phyloP scores from a whole-genome alignment of 2,113 vertebrate genomes.

The Collichthys lucidus region DNA sequence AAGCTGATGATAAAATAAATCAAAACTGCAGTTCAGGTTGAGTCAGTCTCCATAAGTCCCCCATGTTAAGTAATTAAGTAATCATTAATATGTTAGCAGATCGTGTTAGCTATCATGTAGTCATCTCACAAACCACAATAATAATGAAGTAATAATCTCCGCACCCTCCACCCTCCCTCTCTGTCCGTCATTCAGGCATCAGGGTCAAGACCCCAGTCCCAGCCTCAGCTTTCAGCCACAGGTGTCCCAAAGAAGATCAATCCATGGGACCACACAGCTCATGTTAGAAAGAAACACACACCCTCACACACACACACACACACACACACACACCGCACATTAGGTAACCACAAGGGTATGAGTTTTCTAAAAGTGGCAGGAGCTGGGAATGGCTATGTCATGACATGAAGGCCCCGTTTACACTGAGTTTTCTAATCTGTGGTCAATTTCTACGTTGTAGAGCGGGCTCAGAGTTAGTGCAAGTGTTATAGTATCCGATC shows the following conservation, averaged over 20 bases:
- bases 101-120: background rate
- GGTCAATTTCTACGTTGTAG: conserved; percentile 3
- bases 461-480: background rate
- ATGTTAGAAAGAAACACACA: conserved; percentile 19
- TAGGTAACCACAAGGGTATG: conserved; percentile 74
- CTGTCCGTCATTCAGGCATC: background rate
- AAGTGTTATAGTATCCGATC: background rate
- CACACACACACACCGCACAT: conserved; percentile 65
- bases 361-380: conserved; percentile 83
- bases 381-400: conserved; percentile 77
- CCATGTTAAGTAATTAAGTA: no score
- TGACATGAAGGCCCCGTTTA: conserved; percentile 61
- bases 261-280: background rate
- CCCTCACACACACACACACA: background rate
- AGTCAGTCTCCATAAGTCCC: no score
- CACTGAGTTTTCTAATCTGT: background rate
- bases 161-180: background rate
- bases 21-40: no score
- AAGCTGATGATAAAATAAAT: background rate
- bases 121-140: background rate
- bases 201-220: background rate
- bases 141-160: background rate
- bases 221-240: conserved; percentile 29
- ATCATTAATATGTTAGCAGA: background rate
- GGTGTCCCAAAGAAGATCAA: conserved; percentile 56